Conservation (phyloP, 2,113 vertebrate species). For the Tenebrosternarchus preto region DNA sequence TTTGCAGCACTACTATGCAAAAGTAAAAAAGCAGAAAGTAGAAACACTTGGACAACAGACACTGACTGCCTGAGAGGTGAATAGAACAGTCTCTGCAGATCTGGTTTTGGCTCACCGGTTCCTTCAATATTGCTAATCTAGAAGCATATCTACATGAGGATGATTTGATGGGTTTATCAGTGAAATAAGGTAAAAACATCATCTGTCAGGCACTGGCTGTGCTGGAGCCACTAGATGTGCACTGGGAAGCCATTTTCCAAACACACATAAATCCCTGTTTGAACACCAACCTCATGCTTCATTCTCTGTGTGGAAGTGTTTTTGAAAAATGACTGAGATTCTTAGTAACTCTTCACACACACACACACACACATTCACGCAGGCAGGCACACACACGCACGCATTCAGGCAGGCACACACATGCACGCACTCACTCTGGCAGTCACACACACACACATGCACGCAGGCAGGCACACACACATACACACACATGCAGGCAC, state of each 20-base stretch:
- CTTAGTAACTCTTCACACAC: neutral
- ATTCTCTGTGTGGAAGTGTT: neutral
- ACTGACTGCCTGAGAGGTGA: no score
- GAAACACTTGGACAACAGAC: no score
- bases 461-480: neutral
- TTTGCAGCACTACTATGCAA: no score
- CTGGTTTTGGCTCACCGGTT: no score
- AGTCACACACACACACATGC: constrained; percentile 31
- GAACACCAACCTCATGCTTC: neutral
- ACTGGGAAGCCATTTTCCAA: neutral
- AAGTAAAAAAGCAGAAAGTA: no score
- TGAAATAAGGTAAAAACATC: no score
- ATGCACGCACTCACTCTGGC: constrained; percentile 30
- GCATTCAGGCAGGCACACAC: constrained; percentile 56
- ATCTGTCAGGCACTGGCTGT: no score
- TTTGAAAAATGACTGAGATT: constrained; percentile 1
- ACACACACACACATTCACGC: constrained; percentile 50
- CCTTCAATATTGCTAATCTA: no score
- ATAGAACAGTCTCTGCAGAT: no score
- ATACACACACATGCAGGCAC: constrained; percentile 49
- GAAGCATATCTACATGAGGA: no score
- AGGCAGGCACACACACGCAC: constrained; percentile 27
- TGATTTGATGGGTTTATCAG: no score
- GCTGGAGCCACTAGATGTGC: neutral
- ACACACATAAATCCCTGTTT: neutral